Conservation (phyloP, 2,888 invertebrate species). For the Eupithecia pulchellata region DNA sequence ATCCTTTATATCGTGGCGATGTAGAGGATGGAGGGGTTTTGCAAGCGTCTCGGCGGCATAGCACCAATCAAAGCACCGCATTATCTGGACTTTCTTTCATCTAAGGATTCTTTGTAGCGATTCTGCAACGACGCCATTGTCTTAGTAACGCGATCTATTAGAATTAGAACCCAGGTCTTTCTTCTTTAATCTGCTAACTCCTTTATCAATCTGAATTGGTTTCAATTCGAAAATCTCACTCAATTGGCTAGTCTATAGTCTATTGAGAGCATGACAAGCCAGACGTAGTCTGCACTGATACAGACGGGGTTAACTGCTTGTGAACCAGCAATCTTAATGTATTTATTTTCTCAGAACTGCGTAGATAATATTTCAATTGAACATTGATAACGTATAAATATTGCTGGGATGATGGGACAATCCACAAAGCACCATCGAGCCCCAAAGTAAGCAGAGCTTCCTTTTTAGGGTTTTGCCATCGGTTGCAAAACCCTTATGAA, state of each 20-base stretch:
- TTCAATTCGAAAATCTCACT: not conserved
- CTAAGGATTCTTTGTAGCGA: too few species aligned
- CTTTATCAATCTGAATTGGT: not conserved
- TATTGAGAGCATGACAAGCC: not conserved
- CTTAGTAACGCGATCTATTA: not conserved
- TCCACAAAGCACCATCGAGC: not conserved
- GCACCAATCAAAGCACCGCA: too few species aligned
- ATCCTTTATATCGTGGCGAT: too few species aligned
- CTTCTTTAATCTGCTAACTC: not conserved
- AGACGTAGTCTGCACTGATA: not conserved
- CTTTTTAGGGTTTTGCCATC: too few species aligned
- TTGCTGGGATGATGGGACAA: not conserved
- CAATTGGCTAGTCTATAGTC: slow-evolving; percentile 1
- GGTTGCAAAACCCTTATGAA: too few species aligned
- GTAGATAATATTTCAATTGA: not conserved
- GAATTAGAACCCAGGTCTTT: not conserved
- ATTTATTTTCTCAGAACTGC: slow-evolving; percentile 4
- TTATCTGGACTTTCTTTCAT: too few species aligned
- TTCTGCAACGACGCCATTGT: too few species aligned
- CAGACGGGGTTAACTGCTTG: slow-evolving; percentile 45
- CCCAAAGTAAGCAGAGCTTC: too few species aligned
- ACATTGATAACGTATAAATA: not conserved
- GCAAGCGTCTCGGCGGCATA: too few species aligned
- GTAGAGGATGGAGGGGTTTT: too few species aligned
- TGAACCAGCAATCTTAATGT: slow-evolving; percentile 37